Evolutionary conservation across 2,888 invertebrate species (phyloP).

Genomic region (Coecobrya sp.): DNA sequence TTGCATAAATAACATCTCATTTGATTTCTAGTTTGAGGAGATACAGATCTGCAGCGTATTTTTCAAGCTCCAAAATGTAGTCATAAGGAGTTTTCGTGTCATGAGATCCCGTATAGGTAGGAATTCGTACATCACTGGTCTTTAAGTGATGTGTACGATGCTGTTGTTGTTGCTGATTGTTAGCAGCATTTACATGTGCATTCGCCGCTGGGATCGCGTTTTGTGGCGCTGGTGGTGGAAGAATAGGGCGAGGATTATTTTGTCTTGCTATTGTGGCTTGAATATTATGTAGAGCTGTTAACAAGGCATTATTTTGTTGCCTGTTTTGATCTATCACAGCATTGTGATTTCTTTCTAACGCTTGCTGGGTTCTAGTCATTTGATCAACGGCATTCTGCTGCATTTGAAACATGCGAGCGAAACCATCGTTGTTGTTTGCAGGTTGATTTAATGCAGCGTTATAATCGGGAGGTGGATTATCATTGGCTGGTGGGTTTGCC

Average conservation of each 20-base stretch:
- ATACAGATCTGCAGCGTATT: slow-evolving; percentile 62
- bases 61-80: slow-evolving; percentile 74
- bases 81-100: slow-evolving; percentile 81
- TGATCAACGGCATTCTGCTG: neutral
- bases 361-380: neutral
- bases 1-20: neutral
- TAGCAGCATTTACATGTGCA: neutral
- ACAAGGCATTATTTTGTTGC: slow-evolving; percentile 16
- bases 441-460: neutral
- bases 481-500: neutral
- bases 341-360: neutral
- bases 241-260: neutral
- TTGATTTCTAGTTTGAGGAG: slow-evolving; percentile 24
- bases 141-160: slow-evolving; percentile 63
- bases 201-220: neutral
- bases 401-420: neutral
- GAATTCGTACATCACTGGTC: slow-evolving; percentile 76
- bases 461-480: neutral
- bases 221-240: neutral
- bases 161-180: neutral
- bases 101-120: slow-evolving; percentile 67
- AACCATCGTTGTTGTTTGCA: neutral
- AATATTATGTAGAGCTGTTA: neutral
- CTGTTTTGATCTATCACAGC: neutral
- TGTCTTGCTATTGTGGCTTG: neutral